Conservation (phyloP, 2,797 vertebrate genomes). For the Aselliscus stoliczkanus region DNA sequence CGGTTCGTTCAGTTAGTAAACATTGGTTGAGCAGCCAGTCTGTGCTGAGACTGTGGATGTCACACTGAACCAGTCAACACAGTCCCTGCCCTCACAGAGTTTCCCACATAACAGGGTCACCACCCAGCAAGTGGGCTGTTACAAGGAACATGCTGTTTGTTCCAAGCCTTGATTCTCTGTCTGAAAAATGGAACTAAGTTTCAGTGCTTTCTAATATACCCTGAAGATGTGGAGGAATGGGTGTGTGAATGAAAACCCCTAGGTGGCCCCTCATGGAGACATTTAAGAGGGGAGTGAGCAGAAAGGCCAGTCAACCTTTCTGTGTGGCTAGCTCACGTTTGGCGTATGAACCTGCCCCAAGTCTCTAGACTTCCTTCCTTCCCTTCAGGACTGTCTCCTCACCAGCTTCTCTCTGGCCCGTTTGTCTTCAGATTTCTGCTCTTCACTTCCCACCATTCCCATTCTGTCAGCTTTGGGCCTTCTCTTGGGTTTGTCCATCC, state of each 20-base stretch:
- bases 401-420: not conserved
- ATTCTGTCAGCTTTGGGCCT: slow-evolving; percentile 29
- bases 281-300: not conserved
- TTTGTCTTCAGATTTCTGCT: not conserved
- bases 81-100: not conserved
- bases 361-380: not conserved
- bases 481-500: not conserved
- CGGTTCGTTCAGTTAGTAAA: not conserved
- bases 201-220: not conserved
- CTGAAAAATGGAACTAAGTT: not conserved
- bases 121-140: not conserved
- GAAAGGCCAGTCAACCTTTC: not conserved
- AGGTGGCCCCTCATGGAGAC: not conserved
- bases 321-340: not conserved
- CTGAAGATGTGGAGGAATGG: not conserved
- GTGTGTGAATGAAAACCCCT: not conserved
- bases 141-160: not conserved
- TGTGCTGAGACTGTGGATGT: not conserved
- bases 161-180: not conserved
- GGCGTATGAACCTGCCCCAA: fast-evolving
- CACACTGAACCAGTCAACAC: fast-evolving
- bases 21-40: not conserved
- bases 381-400: not conserved
- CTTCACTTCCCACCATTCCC: not conserved
- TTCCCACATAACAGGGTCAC: not conserved